phyloP scores from a whole-genome alignment of 2,797 vertebrate genomes.

The Buphagus erythrorhynchus region DNA sequence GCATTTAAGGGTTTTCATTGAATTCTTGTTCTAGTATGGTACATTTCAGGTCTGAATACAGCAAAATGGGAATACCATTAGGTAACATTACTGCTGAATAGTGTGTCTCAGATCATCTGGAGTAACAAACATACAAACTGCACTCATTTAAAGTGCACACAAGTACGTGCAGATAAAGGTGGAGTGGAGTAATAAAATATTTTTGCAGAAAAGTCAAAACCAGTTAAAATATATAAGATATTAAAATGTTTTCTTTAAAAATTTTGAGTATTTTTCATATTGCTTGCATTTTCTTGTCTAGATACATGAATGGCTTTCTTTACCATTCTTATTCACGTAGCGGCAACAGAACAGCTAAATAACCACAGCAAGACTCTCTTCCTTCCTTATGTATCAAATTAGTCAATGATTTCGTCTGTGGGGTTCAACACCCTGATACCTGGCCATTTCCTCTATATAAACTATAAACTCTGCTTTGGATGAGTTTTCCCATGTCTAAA shows the following conservation, averaged over 20 bases:
- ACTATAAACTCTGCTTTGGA: neutral
- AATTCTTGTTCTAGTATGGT: neutral
- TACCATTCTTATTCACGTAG: neutral
- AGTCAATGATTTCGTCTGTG: neutral
- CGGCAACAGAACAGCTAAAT: neutral
- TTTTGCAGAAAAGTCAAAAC: neutral
- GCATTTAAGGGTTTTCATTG: neutral
- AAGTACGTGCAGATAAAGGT: neutral
- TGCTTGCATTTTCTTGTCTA: neutral
- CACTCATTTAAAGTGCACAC: neutral
- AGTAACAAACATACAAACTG: neutral
- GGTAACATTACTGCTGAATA: neutral
- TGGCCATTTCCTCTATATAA: neutral
- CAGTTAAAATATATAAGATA: neutral
- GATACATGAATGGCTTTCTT: neutral
- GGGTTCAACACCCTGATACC: neutral
- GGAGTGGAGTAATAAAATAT: fast-evolving
- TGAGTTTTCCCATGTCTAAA: neutral
- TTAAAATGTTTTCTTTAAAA: neutral
- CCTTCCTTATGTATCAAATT: neutral
- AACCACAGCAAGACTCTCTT: neutral
- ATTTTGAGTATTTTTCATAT: neutral
- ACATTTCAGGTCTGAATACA: neutral
- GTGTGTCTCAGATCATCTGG: neutral
- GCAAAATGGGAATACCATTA: neutral